Percentiles rank a stretch among this genome's conserved stretches.
Conservation (phyloP, 2,113 vertebrate genomes). For the Otus sunia region DNA sequence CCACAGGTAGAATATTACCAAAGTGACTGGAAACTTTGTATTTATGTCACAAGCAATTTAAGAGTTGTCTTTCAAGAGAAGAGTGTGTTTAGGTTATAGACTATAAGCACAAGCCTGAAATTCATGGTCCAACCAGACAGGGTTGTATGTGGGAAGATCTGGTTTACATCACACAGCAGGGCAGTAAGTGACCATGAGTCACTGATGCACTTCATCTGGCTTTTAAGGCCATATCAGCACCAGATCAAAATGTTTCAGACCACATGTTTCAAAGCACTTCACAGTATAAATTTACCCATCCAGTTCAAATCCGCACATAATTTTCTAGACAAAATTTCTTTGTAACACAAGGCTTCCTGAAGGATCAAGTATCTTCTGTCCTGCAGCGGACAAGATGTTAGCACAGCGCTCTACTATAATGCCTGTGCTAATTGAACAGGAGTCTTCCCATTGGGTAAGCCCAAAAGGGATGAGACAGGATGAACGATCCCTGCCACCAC, state of each 20-base stretch:
- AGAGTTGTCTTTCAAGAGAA: background rate
- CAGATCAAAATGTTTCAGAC: background rate
- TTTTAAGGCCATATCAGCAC: slow-evolving; percentile 6
- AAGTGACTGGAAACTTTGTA: background rate
- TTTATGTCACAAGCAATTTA: background rate
- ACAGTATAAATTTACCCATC: background rate
- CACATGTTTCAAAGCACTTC: background rate
- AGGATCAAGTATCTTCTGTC: background rate
- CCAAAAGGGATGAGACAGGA: background rate
- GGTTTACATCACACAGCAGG: slow-evolving; percentile 21
- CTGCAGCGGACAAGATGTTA: background rate
- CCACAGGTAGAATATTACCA: background rate
- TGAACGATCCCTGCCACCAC: background rate
- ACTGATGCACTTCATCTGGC: background rate
- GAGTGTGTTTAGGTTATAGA: background rate
- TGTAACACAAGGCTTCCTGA: background rate
- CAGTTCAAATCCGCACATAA: background rate
- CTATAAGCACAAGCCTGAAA: background rate
- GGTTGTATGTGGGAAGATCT: background rate
- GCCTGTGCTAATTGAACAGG: background rate
- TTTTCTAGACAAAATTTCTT: background rate
- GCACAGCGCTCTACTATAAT: background rate
- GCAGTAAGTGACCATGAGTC: slow-evolving; percentile 7
- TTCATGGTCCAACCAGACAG: background rate
- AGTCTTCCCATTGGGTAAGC: background rate